Percentiles rank a stretch among this genome's conserved stretches.
These are phyloP conservation scores for Avahi laniger DNA, from an alignment of 2,797 vertebrate species.

Conservation along the genomic window DNA sequence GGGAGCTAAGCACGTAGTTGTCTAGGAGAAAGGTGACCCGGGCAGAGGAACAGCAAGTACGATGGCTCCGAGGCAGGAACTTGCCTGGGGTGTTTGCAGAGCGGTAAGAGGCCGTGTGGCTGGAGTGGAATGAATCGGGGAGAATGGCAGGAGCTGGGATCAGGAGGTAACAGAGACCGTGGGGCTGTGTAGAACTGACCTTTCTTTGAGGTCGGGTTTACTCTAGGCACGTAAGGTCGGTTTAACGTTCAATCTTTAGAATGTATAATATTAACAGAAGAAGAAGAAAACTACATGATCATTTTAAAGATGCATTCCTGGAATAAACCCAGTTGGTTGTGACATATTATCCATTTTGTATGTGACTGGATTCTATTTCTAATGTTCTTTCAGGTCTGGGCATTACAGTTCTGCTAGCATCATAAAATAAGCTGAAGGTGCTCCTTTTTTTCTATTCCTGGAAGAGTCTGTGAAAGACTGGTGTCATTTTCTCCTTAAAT, in stretches of 20 bases:
- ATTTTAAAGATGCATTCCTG: neutral
- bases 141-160: neutral
- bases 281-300: neutral
- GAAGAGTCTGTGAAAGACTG: neutral
- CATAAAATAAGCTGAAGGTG: neutral
- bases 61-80: neutral
- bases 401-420: neutral
- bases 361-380: neutral
- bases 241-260: neutral
- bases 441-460: neutral
- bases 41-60: neutral
- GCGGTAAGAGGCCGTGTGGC: neutral
- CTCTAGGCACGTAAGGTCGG: slow-evolving; percentile 28
- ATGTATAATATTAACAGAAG: neutral
- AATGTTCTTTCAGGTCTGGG: neutral
- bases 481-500: neutral
- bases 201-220: neutral
- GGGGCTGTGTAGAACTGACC: neutral
- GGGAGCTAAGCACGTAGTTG: neutral
- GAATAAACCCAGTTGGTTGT: neutral
- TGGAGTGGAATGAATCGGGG: neutral
- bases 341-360: neutral
- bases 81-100: neutral
- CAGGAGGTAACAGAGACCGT: neutral
- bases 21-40: neutral